Percentiles rank a stretch among this genome's conserved stretches.
These are phyloP conservation scores for Latrodectus geometricus DNA, from an alignment of 1,140 invertebrate species.

Conservation along the genomic window DNA sequence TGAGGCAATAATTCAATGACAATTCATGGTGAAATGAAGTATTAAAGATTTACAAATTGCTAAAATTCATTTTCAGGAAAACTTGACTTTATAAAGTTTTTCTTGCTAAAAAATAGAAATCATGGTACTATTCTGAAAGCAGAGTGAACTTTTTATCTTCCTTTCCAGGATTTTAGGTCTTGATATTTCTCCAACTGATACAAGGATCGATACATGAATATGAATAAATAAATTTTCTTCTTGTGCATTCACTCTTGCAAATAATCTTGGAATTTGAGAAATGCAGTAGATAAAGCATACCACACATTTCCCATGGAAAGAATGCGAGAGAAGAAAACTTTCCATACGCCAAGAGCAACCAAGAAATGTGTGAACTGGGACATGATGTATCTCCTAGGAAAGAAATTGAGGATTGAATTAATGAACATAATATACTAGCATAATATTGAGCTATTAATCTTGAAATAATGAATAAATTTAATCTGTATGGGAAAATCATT, in stretches of 20 bases:
- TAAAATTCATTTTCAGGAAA: too few relatives aligned
- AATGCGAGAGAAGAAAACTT: slow-evolving; percentile 45
- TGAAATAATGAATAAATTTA: neutral
- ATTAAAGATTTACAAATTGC: too few relatives aligned
- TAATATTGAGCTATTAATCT: neutral
- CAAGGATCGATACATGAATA: too few relatives aligned
- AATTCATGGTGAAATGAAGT: too few relatives aligned
- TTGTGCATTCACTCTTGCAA: neutral
- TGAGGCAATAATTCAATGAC: too few relatives aligned
- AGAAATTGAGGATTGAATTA: slow-evolving; percentile 56
- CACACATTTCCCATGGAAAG: slow-evolving; percentile 37
- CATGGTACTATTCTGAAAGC: neutral
- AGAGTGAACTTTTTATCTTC: too few relatives aligned
- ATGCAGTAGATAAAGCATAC: slow-evolving; percentile 18
- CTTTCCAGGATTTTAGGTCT: too few relatives aligned
- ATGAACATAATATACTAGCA: neutral
- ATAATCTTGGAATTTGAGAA: slow-evolving; percentile 36
- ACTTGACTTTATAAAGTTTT: too few relatives aligned
- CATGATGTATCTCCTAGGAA: slow-evolving; percentile 46
- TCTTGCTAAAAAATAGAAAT: neutral
- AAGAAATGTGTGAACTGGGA: slow-evolving; percentile 47
- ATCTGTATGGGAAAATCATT: too few relatives aligned
- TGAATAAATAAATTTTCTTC: neutral
- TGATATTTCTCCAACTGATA: too few relatives aligned
- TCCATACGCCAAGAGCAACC: slow-evolving; percentile 53